These are phyloP conservation scores for Periphyllus acericola DNA, from an alignment of 2,888 invertebrate genomes.

Conservation along the genomic window DNA sequence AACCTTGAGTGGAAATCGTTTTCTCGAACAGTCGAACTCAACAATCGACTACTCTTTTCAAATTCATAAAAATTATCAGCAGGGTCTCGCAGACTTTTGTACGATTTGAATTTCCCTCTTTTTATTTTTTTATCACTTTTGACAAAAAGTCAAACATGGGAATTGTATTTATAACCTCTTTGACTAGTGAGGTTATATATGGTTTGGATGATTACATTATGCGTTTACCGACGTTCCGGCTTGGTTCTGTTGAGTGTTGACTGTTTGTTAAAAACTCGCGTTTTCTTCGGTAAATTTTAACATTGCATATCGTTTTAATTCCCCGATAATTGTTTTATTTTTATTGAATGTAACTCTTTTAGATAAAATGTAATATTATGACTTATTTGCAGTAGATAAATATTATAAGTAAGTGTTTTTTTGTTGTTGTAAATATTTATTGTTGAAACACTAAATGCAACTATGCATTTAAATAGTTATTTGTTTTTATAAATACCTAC, in stretches of 20 bases:
- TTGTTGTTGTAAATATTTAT: background rate
- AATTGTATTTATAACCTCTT: background rate
- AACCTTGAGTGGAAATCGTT: too few species aligned
- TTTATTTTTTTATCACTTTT: slow-evolving; percentile 1
- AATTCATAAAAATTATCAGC: background rate
- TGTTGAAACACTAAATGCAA: too few species aligned
- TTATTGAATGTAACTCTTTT: background rate
- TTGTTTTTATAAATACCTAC: background rate
- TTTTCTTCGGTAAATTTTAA: background rate
- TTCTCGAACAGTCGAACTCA: too few species aligned
- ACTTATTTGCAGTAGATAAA: background rate
- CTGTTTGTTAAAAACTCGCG: background rate
- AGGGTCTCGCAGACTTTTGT: too few species aligned
- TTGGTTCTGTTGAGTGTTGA: background rate
- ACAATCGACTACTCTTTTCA: too few species aligned
- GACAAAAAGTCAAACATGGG: background rate
- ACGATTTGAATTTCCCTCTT: background rate
- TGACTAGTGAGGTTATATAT: slow-evolving; percentile 13
- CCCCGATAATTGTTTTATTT: background rate
- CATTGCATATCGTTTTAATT: background rate
- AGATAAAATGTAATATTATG: slow-evolving; percentile 19
- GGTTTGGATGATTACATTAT: slow-evolving; percentile 32
- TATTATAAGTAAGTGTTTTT: slow-evolving; percentile 16
- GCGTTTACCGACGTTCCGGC: slow-evolving; percentile 54
- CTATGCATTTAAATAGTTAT: background rate